A percentile compares a stretch with the other conserved stretches of the same genome.
These are phyloP conservation scores for Sphenodon punctatus DNA, from an alignment of 2,797 vertebrate species.

Conservation along the genomic window DNA sequence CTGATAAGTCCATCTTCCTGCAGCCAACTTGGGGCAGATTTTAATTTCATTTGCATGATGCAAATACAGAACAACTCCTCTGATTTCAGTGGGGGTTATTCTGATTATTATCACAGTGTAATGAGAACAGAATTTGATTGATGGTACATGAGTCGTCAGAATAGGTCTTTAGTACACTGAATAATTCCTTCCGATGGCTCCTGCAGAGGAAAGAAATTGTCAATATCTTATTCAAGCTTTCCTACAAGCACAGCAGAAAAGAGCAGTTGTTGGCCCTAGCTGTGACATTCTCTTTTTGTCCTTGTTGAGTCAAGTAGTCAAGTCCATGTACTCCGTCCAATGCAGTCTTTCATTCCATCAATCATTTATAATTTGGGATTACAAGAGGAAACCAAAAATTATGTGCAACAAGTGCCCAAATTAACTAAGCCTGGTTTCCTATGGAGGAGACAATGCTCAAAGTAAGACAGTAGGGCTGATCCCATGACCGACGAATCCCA, in stretches of 20 bases:
- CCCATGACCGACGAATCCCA: too few relatives aligned
- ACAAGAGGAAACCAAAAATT: too few relatives aligned
- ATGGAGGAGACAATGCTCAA: too few relatives aligned
- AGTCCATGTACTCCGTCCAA: neutral
- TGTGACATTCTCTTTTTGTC: neutral
- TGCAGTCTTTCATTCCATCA: neutral
- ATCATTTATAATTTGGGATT: too few relatives aligned
- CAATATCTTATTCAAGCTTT: accelerated
- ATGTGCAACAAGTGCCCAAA: too few relatives aligned
- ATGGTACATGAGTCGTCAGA: neutral
- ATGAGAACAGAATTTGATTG: neutral
- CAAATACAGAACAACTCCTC: neutral
- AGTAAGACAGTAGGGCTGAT: too few relatives aligned
- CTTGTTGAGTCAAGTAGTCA: neutral
- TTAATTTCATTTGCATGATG: neutral
- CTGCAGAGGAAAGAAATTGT: neutral
- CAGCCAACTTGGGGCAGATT: neutral
- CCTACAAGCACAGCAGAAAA: neutral
- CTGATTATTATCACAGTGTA: neutral
- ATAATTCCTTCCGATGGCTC: neutral
- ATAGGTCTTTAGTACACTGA: neutral
- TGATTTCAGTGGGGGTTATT: neutral
- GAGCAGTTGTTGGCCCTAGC: neutral
- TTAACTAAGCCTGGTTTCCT: too few relatives aligned
- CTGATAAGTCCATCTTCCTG: neutral